A percentile compares a stretch with the other conserved stretches of the same genome.
phyloP scores from a whole-genome alignment of 2,113 vertebrate genomes.

The Ochotona curzoniae region DNA sequence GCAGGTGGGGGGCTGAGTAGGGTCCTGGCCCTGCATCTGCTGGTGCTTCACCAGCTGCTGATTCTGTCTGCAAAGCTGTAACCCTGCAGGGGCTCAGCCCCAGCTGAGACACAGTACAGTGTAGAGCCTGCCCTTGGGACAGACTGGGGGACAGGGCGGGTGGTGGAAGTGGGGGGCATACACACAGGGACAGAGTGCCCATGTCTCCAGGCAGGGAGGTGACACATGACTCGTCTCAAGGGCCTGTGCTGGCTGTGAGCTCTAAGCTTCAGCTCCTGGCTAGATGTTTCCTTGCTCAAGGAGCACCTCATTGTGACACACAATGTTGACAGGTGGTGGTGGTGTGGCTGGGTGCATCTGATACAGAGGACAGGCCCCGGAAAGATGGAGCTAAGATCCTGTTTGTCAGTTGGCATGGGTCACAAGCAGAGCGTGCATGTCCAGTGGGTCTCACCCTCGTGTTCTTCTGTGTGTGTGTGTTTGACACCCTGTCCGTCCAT shows the following conservation, averaged over 20 bases:
- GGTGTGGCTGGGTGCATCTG: not conserved
- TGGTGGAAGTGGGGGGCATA: too few species aligned
- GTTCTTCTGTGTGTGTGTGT: not conserved
- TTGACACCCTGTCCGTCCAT: too few species aligned
- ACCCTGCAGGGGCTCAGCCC: not conserved
- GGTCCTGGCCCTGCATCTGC: not conserved
- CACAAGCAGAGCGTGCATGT: too few species aligned
- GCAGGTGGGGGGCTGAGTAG: fast-evolving
- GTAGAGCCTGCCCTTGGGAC: not conserved
- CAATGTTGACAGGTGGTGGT: not conserved
- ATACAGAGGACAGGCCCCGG: too few species aligned
- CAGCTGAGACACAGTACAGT: not conserved
- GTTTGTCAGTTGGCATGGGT: too few species aligned
- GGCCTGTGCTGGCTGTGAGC: not conserved
- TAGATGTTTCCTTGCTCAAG: fast-evolving
- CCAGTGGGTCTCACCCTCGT: too few species aligned
- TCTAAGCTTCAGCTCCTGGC: not conserved
- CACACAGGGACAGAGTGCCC: not conserved
- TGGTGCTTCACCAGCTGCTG: not conserved
- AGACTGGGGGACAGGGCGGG: not conserved
- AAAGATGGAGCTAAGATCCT: too few species aligned
- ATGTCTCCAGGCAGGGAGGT: not conserved
- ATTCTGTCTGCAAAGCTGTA: not conserved
- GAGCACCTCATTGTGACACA: not conserved
- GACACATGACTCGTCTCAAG: too few species aligned